Base-by-base conservation (phyloP, 2,888 invertebrate genomes). In the Lysandra coridon region DNA sequence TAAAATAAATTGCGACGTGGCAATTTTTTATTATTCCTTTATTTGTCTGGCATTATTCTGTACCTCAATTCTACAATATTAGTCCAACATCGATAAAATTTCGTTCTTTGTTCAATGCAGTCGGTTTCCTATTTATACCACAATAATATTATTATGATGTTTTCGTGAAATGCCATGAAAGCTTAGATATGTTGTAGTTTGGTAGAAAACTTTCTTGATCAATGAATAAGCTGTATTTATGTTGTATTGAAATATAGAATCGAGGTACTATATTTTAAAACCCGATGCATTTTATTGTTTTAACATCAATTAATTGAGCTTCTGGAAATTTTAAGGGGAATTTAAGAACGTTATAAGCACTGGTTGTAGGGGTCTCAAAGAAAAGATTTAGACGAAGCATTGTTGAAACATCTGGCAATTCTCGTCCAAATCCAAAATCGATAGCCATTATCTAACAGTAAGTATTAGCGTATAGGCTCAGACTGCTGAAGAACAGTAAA, bases 401-500 rank as follows among this genome's bases (percentile, higher is more conserved):
- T n/a, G 74, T 44, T 10, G 12, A 75, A 44, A 76, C 76, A 53
- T 17, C 76, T 76, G 53, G 14, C 76, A 57, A 37, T 57, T 33
- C 17, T 17, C 76, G 7, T 14, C 14, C 57, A 76, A 76, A 76
- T 53, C 76, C 57, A 76, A 76, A 81, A 73, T 60, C 80, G 49
- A 64, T 60, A 74, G 33, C 76, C 76, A 76, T 76, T 76, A 74
- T 74, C 23, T 74, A 1, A 30, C 44, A 76, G 57, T 57, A 14
- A 78, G 79, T 80, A 79, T 81, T 80, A 78, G 73, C 79, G 73
- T 79, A 79, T 57, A 79, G 62, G 62, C 78, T 79, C 64, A 69
- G 78, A 73, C 53, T 73, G 78, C 76, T 78, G 78, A 78, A 75
- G 76, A 80, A 80, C 78, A 80, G 64, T 79, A 80, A 83, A 82